A percentile compares a stretch with the other conserved stretches of the same genome.
Evolutionary conservation across 1,140 invertebrate species (phyloP).

Genomic region (Drosophila jambulina): DNA sequence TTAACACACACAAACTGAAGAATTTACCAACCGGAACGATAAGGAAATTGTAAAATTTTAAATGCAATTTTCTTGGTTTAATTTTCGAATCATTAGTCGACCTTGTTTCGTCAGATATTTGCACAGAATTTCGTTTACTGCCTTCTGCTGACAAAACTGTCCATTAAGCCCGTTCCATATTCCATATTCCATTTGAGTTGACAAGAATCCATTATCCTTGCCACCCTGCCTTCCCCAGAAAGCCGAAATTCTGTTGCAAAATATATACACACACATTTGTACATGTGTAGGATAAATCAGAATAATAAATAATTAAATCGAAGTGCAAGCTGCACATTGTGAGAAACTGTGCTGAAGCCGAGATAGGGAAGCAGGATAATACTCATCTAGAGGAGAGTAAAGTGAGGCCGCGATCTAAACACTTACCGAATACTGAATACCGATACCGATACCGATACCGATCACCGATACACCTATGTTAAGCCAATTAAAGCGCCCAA

Average conservation of each 20-base stretch:
- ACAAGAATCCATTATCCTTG: background rate
- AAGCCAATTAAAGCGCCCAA: constrained; percentile 63
- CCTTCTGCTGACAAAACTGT: constrained; percentile 72
- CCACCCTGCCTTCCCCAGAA: background rate
- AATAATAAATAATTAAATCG: constrained; percentile 36
- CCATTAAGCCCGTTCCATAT: constrained; percentile 32
- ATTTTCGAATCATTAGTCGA: constrained; percentile 15
- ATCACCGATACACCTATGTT: constrained; percentile 55
- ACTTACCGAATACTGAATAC: constrained; percentile 28
- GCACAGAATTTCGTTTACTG: constrained; percentile 57
- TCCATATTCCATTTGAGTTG: constrained; percentile 15
- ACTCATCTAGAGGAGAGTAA: constrained; percentile 11
- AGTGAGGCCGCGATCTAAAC: constrained; percentile 9
- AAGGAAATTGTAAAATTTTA: constrained; percentile 21
- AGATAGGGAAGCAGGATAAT: constrained; percentile 16
- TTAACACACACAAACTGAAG: constrained; percentile 31
- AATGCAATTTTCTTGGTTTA: constrained; percentile 17
- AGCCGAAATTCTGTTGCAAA: constrained; percentile 60
- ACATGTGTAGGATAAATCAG: constrained; percentile 25
- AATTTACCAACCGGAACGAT: constrained; percentile 33
- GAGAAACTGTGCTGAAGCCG: constrained; percentile 50
- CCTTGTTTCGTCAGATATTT: constrained; percentile 32
- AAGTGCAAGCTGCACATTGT: constrained; percentile 52
- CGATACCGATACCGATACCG: constrained; percentile 16
- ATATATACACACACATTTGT: constrained; percentile 29